Conservation (phyloP, 1,140 invertebrate species). For the Schlechtendalia chinensis region DNA sequence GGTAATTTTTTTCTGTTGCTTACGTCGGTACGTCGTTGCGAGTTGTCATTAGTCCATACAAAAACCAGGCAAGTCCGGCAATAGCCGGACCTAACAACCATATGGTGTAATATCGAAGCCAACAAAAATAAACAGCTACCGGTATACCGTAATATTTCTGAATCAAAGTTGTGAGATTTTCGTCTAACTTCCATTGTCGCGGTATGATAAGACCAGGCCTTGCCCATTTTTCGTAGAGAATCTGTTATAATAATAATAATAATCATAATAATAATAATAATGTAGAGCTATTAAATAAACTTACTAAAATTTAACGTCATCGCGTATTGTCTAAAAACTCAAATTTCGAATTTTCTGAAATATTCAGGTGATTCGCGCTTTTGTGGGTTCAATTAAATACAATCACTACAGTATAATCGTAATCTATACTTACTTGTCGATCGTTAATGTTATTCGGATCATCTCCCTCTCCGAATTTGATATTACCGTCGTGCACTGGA, state of each 20-base stretch:
- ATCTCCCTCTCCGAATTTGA: not conserved
- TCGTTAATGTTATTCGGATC: slow-evolving; percentile 1
- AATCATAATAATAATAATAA: no score
- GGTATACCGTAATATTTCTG: slow-evolving; percentile 29
- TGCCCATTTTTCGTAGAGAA: slow-evolving; percentile 33
- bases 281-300: no score
- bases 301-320: not conserved
- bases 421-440: not conserved
- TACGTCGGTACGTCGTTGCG: slow-evolving; percentile 18
- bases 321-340: no score
- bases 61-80: slow-evolving; percentile 20
- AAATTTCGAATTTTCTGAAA: no score
- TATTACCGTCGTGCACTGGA: slow-evolving; percentile 27
- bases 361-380: no score
- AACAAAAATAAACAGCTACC: slow-evolving; percentile 33
- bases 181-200: not conserved
- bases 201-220: slow-evolving; percentile 15
- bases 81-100: slow-evolving; percentile 42
- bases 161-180: not conserved
- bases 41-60: slow-evolving; percentile 26
- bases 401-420: no score
- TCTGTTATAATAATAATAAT: not conserved
- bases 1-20: not conserved
- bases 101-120: slow-evolving; percentile 35
- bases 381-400: no score